Base-by-base conservation (phyloP, 1,140 invertebrate genomes). In the Zaprionus lachaisei region DNA sequence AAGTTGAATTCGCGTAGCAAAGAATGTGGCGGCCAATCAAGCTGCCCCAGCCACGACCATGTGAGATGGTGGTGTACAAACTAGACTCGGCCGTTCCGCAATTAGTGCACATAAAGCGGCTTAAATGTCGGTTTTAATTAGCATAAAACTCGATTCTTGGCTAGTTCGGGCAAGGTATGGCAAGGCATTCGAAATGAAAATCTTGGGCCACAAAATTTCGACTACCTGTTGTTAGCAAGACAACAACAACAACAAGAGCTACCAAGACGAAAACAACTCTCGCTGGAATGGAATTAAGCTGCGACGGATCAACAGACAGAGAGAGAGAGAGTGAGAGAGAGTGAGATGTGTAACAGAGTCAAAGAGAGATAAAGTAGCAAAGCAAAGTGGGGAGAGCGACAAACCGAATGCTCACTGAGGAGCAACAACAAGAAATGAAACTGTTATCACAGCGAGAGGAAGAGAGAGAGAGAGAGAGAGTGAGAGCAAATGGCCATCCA, bases 1-100 rank as follows among this genome's bases (percentile, higher is more conserved):
- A 79, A 76, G 62, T 81, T 63, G 61, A 80, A 84, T 89, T 89
- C 85, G 24, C 51, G 2, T 79, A 54, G 67, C 44, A 62, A 84
- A 87, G 81, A 87, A 89, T 87, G 84, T 87, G 84, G 81, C 75
- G 81, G 84, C 68, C 84, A 80, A 61, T 69, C 37, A 51, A 66
- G 61, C 63, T 71, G 54, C 56, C 37, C 71, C 54, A 55, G 73
- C 44, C 80, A 28, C 72, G 77, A 12, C 80, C 84, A 89, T 87
- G 80, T 68, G 65, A 47, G 58, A 22, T 58, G 41, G 38, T 17
- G 41, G 41, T 47, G n/a, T 67, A 44, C 37, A 44, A 70, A 20
- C 62, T 28, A 66, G 20, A 51, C 17, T 24, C 47, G 47, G 14
- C 11, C 47, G 47, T 51, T 51, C 20, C 20, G 47, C 47, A 51